Evolutionary conservation across 2,888 invertebrate genomes (phyloP).

Genomic region (Erebia aethiops): DNA sequence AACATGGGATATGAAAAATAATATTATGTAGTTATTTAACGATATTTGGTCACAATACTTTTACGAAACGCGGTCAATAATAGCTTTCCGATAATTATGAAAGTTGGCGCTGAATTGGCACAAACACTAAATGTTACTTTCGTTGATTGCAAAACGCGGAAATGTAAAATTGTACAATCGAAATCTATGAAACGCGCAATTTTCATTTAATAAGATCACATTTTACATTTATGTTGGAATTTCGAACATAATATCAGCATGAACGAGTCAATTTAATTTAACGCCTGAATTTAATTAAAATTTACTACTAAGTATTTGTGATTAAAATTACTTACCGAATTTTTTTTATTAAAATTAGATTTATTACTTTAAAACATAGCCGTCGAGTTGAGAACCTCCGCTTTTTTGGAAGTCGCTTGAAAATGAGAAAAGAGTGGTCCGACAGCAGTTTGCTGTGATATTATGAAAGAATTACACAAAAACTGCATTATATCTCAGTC

Average conservation of each 20-base stretch:
- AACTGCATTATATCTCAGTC: too few relatives aligned
- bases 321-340: too few relatives aligned
- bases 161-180: slow-evolving; percentile 21
- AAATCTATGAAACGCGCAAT: slow-evolving; percentile 16
- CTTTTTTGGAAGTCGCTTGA: too few relatives aligned
- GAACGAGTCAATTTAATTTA: background rate
- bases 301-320: background rate
- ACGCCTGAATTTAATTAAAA: background rate
- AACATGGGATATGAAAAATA: too few relatives aligned
- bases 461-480: too few relatives aligned
- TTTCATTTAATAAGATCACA: slow-evolving; percentile 11
- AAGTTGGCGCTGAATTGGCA: slow-evolving; percentile 26
- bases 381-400: too few relatives aligned
- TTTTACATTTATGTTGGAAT: slow-evolving; percentile 6
- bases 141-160: slow-evolving; percentile 21
- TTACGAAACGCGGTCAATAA: slow-evolving; percentile 25
- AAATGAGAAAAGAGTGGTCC: too few relatives aligned
- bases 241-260: background rate
- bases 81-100: slow-evolving; percentile 27
- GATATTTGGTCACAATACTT: slow-evolving; percentile 18
- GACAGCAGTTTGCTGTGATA: too few relatives aligned
- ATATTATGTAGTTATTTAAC: background rate
- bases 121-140: slow-evolving; percentile 29
- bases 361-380: too few relatives aligned
- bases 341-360: too few relatives aligned